These are phyloP conservation scores for Sisor rabdophorus DNA, from an alignment of 2,113 vertebrate species.

Conservation along the genomic window DNA sequence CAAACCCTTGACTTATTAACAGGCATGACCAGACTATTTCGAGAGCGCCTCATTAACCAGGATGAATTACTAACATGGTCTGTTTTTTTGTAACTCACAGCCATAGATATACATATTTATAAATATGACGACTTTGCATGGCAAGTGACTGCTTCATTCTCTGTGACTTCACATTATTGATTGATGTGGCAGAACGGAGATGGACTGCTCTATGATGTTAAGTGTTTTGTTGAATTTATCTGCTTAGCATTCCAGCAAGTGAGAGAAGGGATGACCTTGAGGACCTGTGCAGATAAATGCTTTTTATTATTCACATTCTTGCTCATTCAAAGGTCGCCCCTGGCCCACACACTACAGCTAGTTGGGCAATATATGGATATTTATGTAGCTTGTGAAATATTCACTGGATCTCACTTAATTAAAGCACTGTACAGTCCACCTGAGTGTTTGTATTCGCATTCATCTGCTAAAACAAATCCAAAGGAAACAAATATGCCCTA, in stretches of 20 bases:
- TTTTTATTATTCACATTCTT: slow-evolving; percentile 34
- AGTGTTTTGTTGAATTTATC: slow-evolving; percentile 40
- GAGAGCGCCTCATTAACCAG: neutral
- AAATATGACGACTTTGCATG: neutral
- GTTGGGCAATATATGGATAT: slow-evolving; percentile 22
- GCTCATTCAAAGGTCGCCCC: neutral
- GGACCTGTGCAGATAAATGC: slow-evolving; percentile 28
- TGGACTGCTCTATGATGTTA: slow-evolving; percentile 2
- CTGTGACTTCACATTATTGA: slow-evolving; percentile 20
- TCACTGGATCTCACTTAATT: neutral
- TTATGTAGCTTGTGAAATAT: slow-evolving; percentile 27
- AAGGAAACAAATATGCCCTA: neutral
- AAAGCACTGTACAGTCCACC: neutral
- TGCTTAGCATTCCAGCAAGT: slow-evolving; percentile 34
- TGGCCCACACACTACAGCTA: slow-evolving; percentile 27
- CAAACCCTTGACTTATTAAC: slow-evolving; percentile 5
- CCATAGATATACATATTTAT: neutral
- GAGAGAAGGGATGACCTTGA: slow-evolving; percentile 36
- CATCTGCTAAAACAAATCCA: too few species aligned
- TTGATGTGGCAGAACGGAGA: neutral
- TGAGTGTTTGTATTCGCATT: neutral
- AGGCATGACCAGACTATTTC: too few species aligned
- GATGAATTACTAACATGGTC: neutral
- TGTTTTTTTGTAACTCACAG: neutral
- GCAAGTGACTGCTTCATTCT: neutral